A percentile compares a stretch with the other conserved stretches of the same genome.
Evolutionary conservation across 2,797 vertebrate species (phyloP).

Genomic region (Lutjanus argentimaculatus): DNA sequence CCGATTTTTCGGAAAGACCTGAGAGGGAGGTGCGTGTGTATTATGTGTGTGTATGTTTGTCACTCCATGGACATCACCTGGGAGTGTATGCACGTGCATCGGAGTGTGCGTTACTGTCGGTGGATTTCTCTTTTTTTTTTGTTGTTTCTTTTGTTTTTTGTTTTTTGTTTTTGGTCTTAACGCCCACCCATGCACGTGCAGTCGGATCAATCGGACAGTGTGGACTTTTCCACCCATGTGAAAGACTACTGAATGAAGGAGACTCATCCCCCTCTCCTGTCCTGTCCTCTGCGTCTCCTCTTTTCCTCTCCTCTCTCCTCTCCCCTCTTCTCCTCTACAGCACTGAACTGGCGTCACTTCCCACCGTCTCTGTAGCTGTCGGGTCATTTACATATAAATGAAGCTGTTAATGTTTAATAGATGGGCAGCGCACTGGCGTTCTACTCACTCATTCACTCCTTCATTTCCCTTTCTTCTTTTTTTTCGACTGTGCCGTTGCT

Average conservation of each 20-base stretch:
- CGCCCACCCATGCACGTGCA: conserved; percentile 50
- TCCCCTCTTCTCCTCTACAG: conserved; percentile 52
- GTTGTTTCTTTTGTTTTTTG: not conserved
- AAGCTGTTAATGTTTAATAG: conserved; percentile 91
- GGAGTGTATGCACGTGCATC: conserved; percentile 71
- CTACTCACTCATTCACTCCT: conserved; percentile 69
- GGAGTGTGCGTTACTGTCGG: conserved; percentile 67
- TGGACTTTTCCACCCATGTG: conserved; percentile 78
- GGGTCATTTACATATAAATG: conserved; percentile 91
- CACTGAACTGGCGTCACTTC: conserved; percentile 84
- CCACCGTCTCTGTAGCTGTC: conserved; percentile 76
- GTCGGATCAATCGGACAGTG: conserved; percentile 55
- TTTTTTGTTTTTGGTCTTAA: conserved; percentile 4
- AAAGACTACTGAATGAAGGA: conserved; percentile 83
- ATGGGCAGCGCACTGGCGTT: conserved; percentile 82
- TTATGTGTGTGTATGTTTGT: conserved; percentile 37
- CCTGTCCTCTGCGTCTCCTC: conserved; percentile 8
- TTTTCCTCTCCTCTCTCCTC: conserved; percentile 4
- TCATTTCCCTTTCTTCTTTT: conserved; percentile 79
- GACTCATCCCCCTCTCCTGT: conserved; percentile 48
- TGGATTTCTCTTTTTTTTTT: conserved; percentile 39
- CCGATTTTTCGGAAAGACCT: conserved; percentile 52
- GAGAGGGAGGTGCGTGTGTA: conserved; percentile 53
- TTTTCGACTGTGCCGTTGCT: conserved; percentile 86
- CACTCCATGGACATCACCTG: conserved; percentile 71